Conservation (phyloP, 1,140 invertebrate genomes). For the Papilio polytes region DNA sequence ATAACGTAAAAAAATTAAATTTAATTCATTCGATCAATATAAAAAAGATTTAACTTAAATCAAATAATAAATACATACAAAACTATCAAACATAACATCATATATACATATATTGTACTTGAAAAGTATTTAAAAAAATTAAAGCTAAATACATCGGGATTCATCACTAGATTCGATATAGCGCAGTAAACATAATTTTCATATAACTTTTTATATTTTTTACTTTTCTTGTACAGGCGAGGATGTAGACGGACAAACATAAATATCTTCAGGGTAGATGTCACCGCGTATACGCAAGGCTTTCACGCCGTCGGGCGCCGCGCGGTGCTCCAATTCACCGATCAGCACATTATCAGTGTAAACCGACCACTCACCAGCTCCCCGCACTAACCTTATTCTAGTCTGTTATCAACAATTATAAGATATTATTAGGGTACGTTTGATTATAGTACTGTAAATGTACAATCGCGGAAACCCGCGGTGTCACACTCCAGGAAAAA, state of each 20-base stretch:
- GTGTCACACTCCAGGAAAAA: no score
- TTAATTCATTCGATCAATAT: not conserved
- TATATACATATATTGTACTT: slow-evolving; percentile 39
- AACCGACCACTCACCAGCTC: slow-evolving; percentile 60
- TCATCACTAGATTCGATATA: slow-evolving; percentile 23
- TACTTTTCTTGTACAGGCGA: slow-evolving; percentile 50
- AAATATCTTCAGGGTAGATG: slow-evolving; percentile 58
- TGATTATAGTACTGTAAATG: no score
- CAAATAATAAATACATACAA: slow-evolving; percentile 12
- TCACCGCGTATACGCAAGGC: slow-evolving; percentile 69
- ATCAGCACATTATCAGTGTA: slow-evolving; percentile 68
- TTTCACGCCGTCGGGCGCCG: slow-evolving; percentile 52
- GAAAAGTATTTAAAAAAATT: slow-evolving; percentile 17
- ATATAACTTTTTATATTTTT: not conserved
- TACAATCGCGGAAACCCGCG: no score
- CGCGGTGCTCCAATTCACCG: slow-evolving; percentile 68
- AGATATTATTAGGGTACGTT: not conserved
- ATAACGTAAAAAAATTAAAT: not conserved
- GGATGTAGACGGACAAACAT: slow-evolving; percentile 51
- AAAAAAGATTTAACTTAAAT: not conserved
- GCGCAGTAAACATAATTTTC: not conserved
- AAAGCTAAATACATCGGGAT: slow-evolving; percentile 28
- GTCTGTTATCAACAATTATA: slow-evolving; percentile 52
- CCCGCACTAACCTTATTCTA: slow-evolving; percentile 66
- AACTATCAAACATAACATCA: slow-evolving; percentile 8